Percentiles rank a stretch among this genome's conserved stretches.
phyloP scores from a whole-genome alignment of 2,113 vertebrate genomes.

The Brevimyrus niger region DNA sequence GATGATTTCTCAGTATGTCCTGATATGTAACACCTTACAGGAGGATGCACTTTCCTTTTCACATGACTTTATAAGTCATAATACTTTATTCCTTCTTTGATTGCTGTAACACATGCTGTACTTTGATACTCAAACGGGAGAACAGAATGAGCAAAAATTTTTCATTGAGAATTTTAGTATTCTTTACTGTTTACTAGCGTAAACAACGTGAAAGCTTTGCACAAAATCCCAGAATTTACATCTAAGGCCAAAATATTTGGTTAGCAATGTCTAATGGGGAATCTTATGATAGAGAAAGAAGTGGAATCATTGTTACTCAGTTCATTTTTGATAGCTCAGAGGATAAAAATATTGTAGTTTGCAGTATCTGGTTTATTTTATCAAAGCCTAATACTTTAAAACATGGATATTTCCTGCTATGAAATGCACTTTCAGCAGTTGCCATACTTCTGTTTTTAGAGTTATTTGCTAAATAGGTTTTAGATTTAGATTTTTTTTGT shows the following conservation, averaged over 20 bases:
- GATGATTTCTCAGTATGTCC: too few species aligned
- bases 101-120: neutral
- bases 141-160: neutral
- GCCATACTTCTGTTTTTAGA: neutral
- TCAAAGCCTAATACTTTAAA: neutral
- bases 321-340: neutral
- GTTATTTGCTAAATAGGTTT: neutral
- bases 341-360: neutral
- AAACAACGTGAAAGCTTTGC: neutral
- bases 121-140: neutral
- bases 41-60: too few species aligned
- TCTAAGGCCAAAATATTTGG: neutral
- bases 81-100: neutral
- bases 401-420: neutral
- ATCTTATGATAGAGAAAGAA: neutral
- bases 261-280: neutral
- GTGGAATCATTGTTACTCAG: neutral
- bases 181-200: neutral
- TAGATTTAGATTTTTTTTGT: neutral
- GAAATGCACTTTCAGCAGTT: neutral
- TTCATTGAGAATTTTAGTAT: neutral
- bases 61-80: neutral
- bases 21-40: too few species aligned
- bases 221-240: neutral
- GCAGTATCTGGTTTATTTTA: neutral